phyloP scores from a whole-genome alignment of 2,113 vertebrate species.

The Piprites chloris region DNA sequence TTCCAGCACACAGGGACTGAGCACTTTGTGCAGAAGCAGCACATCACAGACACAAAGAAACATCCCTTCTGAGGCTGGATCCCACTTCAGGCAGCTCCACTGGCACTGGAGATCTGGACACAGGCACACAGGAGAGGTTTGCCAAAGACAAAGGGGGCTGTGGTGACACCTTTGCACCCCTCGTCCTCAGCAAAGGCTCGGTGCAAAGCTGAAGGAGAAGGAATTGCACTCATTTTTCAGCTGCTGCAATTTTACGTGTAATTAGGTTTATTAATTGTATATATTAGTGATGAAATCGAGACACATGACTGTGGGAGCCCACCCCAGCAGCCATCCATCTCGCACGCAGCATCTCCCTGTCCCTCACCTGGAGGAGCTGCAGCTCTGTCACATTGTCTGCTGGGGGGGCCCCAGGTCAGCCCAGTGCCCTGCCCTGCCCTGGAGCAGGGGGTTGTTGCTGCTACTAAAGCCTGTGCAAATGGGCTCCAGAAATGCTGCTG shows the following conservation, averaged over 20 bases:
- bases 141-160: background rate
- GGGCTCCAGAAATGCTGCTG: background rate
- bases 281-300: conserved; percentile 68
- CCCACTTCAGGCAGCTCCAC: background rate
- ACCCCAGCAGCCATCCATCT: conserved; percentile 13
- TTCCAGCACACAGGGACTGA: background rate
- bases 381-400: background rate
- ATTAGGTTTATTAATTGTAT: conserved; percentile 75
- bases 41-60: background rate
- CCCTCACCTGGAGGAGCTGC: accelerated
- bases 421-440: background rate
- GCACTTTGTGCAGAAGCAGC: background rate
- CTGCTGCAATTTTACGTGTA: conserved; percentile 63
- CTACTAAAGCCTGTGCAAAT: accelerated
- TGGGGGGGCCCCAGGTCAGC: background rate
- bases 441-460: background rate
- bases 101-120: background rate
- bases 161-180: background rate
- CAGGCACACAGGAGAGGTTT: background rate
- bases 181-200: accelerated
- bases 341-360: background rate
- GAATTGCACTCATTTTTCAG: conserved; percentile 33
- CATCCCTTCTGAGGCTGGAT: background rate
- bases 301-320: conserved; percentile 18
- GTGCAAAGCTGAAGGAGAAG: background rate